Percentiles rank a stretch among this genome's conserved stretches.
These are phyloP conservation scores for Silurus lanzhouensis DNA, from an alignment of 2,797 vertebrate species.

Conservation along the genomic window DNA sequence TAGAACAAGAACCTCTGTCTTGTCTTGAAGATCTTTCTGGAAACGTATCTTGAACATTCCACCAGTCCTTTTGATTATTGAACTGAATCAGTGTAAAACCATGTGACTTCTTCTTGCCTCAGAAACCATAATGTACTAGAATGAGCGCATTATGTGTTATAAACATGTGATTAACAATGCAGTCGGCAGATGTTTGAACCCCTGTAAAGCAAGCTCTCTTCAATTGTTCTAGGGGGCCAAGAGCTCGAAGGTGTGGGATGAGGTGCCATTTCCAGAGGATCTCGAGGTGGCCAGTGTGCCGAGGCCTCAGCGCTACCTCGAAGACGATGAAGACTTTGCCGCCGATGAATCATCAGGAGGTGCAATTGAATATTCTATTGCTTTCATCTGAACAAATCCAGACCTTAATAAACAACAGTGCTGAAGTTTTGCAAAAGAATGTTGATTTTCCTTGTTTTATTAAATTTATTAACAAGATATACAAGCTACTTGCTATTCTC, in stretches of 20 bases:
- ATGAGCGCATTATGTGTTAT: background rate
- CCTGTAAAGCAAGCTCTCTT: slow-evolving; percentile 58
- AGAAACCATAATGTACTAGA: background rate
- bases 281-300: slow-evolving; percentile 66
- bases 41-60: background rate
- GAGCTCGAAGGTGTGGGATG: slow-evolving; percentile 80
- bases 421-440: background rate
- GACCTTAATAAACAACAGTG: background rate
- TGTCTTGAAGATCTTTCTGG: background rate
- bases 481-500: background rate
- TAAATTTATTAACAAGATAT: background rate
- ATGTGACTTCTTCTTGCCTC: background rate
- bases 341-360: slow-evolving; percentile 77
- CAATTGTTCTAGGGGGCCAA: slow-evolving; percentile 68
- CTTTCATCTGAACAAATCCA: background rate
- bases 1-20: background rate
- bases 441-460: background rate
- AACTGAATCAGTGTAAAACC: background rate
- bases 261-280: slow-evolving; percentile 76
- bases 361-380: slow-evolving; percentile 51
- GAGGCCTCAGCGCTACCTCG: slow-evolving; percentile 65
- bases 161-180: background rate
- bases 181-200: slow-evolving; percentile 50
- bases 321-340: slow-evolving; percentile 71
- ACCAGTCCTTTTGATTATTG: background rate